phyloP scores from a whole-genome alignment of 1,140 invertebrate genomes.

The Eciton burchellii region DNA sequence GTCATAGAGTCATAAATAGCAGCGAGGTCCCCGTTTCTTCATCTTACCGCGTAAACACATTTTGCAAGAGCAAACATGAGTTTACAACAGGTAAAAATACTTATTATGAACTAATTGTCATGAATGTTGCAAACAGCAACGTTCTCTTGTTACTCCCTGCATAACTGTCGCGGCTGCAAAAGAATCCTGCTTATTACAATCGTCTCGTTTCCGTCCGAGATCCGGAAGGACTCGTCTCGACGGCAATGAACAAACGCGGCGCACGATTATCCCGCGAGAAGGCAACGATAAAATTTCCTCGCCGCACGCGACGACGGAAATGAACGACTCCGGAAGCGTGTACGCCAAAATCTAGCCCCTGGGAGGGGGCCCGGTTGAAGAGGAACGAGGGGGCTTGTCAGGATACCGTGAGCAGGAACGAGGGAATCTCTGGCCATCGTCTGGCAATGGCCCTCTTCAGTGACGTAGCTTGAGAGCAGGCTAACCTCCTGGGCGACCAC shows the following conservation, averaged over 20 bases:
- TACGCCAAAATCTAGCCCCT: slow-evolving; percentile 17
- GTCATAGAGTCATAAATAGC: background rate
- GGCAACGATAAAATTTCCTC: slow-evolving; percentile 52
- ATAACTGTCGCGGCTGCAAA: background rate
- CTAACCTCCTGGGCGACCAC: slow-evolving; percentile 66
- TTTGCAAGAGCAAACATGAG: background rate
- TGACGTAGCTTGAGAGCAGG: slow-evolving; percentile 59
- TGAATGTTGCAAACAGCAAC: too few relatives aligned
- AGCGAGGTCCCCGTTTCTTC: background rate
- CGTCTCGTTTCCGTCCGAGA: background rate
- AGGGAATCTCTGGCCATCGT: slow-evolving; percentile 61
- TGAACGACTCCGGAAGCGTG: slow-evolving; percentile 28
- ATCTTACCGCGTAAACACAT: background rate
- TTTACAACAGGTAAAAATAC: background rate
- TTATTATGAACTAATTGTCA: too few relatives aligned
- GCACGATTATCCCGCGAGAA: slow-evolving; percentile 30
- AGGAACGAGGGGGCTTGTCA: slow-evolving; percentile 7
- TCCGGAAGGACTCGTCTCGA: background rate
- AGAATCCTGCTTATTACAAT: background rate
- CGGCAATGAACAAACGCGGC: background rate
- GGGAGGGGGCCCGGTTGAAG: slow-evolving; percentile 9
- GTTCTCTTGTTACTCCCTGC: background rate
- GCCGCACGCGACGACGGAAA: background rate
- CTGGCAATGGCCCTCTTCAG: slow-evolving; percentile 71
- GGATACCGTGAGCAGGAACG: slow-evolving; percentile 40